phyloP scores from a whole-genome alignment of 1,140 invertebrate species.

The Caerostris darwini region DNA sequence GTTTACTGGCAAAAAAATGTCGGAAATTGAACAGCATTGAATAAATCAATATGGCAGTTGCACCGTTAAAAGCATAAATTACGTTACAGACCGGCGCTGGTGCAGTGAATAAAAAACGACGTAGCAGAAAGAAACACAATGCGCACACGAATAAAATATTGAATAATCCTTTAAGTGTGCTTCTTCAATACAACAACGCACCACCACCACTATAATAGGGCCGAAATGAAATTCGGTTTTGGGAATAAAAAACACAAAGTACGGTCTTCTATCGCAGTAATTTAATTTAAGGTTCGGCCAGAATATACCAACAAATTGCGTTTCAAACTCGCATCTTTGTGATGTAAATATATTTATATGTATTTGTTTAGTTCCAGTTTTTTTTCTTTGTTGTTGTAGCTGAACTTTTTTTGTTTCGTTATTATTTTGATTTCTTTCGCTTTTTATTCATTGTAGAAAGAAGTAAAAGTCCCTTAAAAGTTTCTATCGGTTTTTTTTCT shows the following conservation, averaged over 20 bases:
- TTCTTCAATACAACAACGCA: not conserved
- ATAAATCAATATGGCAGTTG: not conserved
- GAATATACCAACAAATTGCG: conserved; percentile 40
- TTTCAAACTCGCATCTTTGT: conserved; percentile 17
- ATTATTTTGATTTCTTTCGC: conserved; percentile 1
- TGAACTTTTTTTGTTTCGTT: too few species aligned
- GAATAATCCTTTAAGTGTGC: conserved; percentile 26
- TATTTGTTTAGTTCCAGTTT: conserved; percentile 25
- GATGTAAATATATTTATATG: conserved; percentile 41
- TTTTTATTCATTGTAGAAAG: not conserved
- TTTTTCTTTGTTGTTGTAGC: not conserved
- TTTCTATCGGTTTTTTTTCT: conserved; percentile 26
- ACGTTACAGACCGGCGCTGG: not conserved
- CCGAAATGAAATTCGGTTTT: not conserved
- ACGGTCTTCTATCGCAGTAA: not conserved
- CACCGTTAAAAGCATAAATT: conserved; percentile 13
- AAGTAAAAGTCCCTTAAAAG: conserved; percentile 28
- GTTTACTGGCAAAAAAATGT: not conserved
- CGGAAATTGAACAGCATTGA: not conserved
- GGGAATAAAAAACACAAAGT: not conserved
- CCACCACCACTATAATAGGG: not conserved
- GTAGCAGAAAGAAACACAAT: not conserved
- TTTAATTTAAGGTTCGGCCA: conserved; percentile 44
- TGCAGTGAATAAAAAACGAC: not conserved
- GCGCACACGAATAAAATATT: conserved; percentile 3